These are phyloP conservation scores for Geotrypetes seraphini DNA, from an alignment of 2,797 vertebrate genomes.

Conservation along the genomic window DNA sequence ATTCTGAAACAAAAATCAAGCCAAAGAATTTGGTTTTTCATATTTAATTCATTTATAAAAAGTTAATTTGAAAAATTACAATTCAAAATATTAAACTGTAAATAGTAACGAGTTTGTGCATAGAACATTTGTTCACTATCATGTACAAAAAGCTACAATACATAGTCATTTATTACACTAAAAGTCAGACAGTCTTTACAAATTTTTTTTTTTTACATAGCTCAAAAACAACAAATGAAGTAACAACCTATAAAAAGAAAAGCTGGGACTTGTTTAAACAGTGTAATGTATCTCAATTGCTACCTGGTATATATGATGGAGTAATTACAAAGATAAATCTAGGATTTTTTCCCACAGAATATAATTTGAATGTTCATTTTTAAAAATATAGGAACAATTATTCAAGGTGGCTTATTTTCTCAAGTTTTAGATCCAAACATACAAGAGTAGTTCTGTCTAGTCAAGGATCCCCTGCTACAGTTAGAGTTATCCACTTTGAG, in stretches of 20 bases:
- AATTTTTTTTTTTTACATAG: conserved; percentile 32
- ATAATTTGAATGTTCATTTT: conserved; percentile 11
- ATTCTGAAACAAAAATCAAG: conserved; percentile 25
- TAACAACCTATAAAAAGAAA: conserved; percentile 20
- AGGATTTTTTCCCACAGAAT: conserved; percentile 1
- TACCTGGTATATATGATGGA: conserved; percentile 6
- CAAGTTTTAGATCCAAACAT: conserved; percentile 16
- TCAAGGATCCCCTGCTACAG: too few species aligned
- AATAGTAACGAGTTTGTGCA: conserved; percentile 36
- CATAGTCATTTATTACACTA: conserved; percentile 13
- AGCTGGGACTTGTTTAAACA: conserved; percentile 27
- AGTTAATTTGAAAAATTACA: conserved; percentile 43
- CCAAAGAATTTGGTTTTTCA: conserved; percentile 25
- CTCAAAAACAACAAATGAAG: conserved; percentile 31
- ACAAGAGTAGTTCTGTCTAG: too few species aligned
- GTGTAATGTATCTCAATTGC: conserved; percentile 18
- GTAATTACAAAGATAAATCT: conserved; percentile 6
- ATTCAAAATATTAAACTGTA: conserved; percentile 46
- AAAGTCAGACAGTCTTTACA: conserved; percentile 23
- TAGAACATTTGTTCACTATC: conserved; percentile 30
- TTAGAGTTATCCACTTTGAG: too few species aligned
- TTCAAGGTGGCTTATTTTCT: background rate
- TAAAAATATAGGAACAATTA: too few species aligned
- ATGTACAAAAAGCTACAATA: conserved; percentile 33
- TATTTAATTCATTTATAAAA: conserved; percentile 43